A percentile compares a stretch with the other conserved stretches of the same genome.
Conservation (phyloP, 2,888 invertebrate species). For the Eurytoma adleriae region DNA sequence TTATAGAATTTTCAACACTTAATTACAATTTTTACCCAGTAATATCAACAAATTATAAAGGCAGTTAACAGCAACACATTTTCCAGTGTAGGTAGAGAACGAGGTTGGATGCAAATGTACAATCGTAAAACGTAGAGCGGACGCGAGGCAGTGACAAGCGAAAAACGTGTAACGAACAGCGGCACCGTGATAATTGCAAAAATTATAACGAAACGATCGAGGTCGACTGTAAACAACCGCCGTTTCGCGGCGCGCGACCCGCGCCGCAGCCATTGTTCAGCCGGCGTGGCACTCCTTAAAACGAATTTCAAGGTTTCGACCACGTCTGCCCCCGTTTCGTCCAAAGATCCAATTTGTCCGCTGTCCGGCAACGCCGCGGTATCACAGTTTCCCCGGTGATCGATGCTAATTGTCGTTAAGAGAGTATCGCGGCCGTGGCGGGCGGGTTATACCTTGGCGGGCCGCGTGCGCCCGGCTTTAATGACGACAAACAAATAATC, state of each 20-base stretch:
- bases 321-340: not conserved
- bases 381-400: constrained; percentile 27
- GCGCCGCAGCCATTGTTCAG: not conserved
- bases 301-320: not conserved
- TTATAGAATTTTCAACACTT: not conserved
- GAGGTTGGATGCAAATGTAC: not conserved
- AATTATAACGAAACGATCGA: constrained; percentile 9
- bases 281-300: not conserved
- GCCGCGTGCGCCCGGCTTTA: constrained; percentile 1
- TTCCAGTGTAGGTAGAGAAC: not conserved
- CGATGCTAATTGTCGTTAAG: constrained; percentile 32
- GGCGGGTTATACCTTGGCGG: too few species aligned
- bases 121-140: not conserved
- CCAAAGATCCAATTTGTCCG: constrained; percentile 18
- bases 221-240: not conserved
- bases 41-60: not conserved
- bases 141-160: not conserved
- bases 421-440: not conserved
- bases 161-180: not conserved
- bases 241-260: not conserved
- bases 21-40: not conserved
- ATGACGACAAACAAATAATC: constrained; percentile 55
- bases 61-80: not conserved
- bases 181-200: too few species aligned
- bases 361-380: not conserved